Evolutionary conservation across 2,888 invertebrate species (phyloP).

Genomic region (Campoplex capitator): DNA sequence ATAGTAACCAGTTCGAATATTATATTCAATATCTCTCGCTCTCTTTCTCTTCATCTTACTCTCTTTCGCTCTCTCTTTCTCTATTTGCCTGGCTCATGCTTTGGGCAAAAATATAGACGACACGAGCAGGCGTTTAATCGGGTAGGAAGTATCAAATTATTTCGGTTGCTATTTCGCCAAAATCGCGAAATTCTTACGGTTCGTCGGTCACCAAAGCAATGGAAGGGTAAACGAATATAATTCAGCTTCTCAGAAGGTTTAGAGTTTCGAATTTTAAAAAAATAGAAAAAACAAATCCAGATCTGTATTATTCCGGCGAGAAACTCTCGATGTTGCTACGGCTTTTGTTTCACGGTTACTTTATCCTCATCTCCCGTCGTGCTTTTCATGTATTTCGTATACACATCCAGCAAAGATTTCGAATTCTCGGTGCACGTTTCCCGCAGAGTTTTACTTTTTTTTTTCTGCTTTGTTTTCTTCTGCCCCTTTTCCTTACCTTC

Average conservation of each 20-base stretch:
- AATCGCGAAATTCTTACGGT: constrained; percentile 15
- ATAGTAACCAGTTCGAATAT: constrained; percentile 77
- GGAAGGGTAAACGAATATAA: no score
- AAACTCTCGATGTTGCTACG: background rate
- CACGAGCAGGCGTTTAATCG: constrained; percentile 33
- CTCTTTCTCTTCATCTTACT: background rate
- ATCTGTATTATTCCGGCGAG: background rate
- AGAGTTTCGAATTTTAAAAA: background rate
- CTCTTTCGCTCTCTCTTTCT: background rate
- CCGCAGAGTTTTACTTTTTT: constrained; percentile 39
- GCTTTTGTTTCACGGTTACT: background rate
- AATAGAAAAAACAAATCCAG: background rate
- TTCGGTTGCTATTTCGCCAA: background rate
- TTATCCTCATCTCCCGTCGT: background rate
- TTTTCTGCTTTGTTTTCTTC: constrained; percentile 18
- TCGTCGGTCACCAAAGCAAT: background rate
- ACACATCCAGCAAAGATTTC: constrained; percentile 65
- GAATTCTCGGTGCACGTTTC: constrained; percentile 76
- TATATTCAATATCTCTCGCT: constrained; percentile 72
- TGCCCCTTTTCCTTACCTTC: background rate
- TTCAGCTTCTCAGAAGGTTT: background rate
- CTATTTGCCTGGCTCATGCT: background rate
- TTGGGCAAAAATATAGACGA: background rate
- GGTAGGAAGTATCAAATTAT: constrained; percentile 31
- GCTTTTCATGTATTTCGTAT: constrained; percentile 29